phyloP scores from a whole-genome alignment of 2,888 invertebrate species.

The Prenolepis imparis region DNA sequence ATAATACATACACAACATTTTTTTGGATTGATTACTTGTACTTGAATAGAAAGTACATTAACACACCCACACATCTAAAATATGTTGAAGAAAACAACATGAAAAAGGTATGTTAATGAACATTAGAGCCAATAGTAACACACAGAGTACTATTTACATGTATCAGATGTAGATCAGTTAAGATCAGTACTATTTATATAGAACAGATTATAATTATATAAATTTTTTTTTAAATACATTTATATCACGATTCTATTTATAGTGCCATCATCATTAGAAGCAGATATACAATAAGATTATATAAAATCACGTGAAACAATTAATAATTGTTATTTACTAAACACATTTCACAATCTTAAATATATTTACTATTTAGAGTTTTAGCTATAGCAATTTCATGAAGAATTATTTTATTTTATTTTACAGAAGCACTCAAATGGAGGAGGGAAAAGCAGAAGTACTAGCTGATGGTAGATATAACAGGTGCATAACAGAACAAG shows the following conservation, averaged over 20 bases:
- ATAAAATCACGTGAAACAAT: not conserved
- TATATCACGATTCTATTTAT: not conserved
- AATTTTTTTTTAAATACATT: not conserved
- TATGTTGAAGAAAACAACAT: constrained; percentile 1
- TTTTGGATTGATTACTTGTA: not conserved
- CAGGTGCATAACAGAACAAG: constrained; percentile 82
- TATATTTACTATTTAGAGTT: constrained; percentile 4
- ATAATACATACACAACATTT: constrained; percentile 1
- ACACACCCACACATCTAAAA: not conserved
- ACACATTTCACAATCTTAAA: not conserved
- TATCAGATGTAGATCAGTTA: not conserved
- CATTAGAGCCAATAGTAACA: not conserved
- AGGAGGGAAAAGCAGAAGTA: constrained; percentile 78
- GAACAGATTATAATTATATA: not conserved
- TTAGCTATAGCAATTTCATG: not conserved
- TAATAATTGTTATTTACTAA: constrained; percentile 4
- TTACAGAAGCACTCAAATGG: constrained; percentile 81
- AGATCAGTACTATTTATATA: not conserved
- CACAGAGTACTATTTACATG: not conserved
- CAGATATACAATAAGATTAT: not conserved
- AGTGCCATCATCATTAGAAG: not conserved
- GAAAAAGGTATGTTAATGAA: constrained; percentile 9
- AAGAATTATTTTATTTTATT: constrained; percentile 55
- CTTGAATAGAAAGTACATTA: constrained; percentile 25
- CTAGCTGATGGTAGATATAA: constrained; percentile 83